Base-by-base conservation (phyloP, 30 jellyfish, hydroid and myxozoan species). In the Hydractinia echinata region DNA sequence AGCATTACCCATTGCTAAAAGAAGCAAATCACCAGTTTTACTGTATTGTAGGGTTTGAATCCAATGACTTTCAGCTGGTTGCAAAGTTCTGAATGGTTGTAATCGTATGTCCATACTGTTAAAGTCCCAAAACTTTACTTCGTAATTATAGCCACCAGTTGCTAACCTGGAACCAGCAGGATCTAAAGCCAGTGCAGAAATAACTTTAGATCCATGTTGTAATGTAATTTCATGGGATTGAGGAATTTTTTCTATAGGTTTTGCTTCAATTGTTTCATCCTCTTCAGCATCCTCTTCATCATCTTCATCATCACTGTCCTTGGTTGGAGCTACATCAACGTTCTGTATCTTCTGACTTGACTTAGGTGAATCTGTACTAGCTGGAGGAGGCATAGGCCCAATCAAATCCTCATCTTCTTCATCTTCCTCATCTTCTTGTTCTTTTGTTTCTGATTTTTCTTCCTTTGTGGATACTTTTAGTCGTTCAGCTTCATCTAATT, bases 101-200 rank as follows among this genome's bases (percentile, higher is more conserved):
- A 92, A 66, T 16, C 82, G 79, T 54, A 77, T 73, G 62, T 92
- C 98, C 98, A 92, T 92, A 52, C 97, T 87, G 67, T 87, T 88
- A 79, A 92, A 92, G 81, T 92, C 98, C 96, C 96, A 92, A 64
- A 92, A 87, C 76, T 92, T 87, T 52, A 92, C 98, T 85, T 87
- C 94, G 82, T 84, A 92, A 73, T 92, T 95, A 70, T 87, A 88
- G 19, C 98, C 94, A 18, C 97, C 98, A 48, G 95, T 83, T 10
- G 95, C 81, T 48, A 92, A 85, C 69, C 98, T 60, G 64, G 96
- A 84, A 4, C 98, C 98, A 7, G 98, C 58, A n/a, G 98, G 94
- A 71, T 92, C 98, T 19, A 92, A 85, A 5, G 98, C 92, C 87
- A 92, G 73, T 7, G 98, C 94, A 61, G 96, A 83, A 54, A 91